A percentile compares a stretch with the other conserved stretches of the same genome.
Conservation (phyloP, 2,113 vertebrate genomes). For the Lontra canadensis region DNA sequence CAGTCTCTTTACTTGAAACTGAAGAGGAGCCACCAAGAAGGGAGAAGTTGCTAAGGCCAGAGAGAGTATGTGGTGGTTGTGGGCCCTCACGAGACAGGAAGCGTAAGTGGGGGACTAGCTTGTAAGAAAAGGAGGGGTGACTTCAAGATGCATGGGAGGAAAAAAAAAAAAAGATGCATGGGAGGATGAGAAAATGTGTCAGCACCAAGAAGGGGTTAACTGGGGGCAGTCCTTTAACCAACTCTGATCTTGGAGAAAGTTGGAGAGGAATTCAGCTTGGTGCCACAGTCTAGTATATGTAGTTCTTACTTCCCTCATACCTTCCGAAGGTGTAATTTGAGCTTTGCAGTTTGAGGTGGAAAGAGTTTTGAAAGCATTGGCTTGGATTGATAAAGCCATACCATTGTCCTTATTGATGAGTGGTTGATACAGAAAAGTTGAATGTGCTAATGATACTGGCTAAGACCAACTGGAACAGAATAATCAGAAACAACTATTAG, state of each 20-base stretch:
- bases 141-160: slow-evolving; percentile 8
- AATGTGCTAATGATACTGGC: slow-evolving; percentile 26
- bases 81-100: not conserved
- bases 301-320: not conserved
- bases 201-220: not conserved
- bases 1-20: slow-evolving; percentile 19
- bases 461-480: slow-evolving; percentile 7
- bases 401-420: not conserved
- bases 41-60: not conserved
- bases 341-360: not conserved
- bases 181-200: not conserved
- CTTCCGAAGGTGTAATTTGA: not conserved
- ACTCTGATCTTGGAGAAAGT: not conserved
- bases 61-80: not conserved
- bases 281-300: not conserved
- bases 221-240: not conserved
- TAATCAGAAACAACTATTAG: slow-evolving; percentile 20
- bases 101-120: not conserved
- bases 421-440: not conserved
- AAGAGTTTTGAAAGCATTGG: not conserved
- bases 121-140: not conserved
- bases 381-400: not conserved
- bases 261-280: not conserved
- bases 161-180: not conserved
- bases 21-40: not conserved